Evolutionary conservation across 37 sponge, comb jelly and placozoan species (phyloP).

Genomic region (Ephydatia muelleri): DNA sequence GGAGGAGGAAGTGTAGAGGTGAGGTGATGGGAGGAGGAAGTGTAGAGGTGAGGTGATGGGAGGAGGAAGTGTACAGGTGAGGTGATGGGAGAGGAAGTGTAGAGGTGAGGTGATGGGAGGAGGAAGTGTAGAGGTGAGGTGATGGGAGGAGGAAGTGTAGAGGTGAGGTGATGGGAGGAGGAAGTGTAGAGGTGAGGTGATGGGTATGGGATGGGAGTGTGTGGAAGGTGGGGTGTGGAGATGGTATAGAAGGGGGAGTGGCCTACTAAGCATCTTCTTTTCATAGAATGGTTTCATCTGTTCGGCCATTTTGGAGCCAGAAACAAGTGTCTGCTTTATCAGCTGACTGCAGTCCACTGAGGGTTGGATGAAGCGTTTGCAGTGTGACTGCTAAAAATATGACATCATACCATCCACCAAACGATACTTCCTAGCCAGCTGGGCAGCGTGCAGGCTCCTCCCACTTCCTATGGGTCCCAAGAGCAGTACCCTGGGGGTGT

Average conservation of each 20-base stretch:
- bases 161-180: too few relatives aligned
- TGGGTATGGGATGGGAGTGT: not conserved
- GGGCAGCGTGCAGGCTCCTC: slow-evolving; percentile 80
- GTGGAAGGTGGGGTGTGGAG: not conserved
- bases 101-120: not conserved
- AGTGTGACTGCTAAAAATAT: not conserved
- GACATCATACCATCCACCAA: slow-evolving; percentile 72
- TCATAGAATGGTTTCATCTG: slow-evolving; percentile 88
- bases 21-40: too few relatives aligned
- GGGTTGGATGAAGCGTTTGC: not conserved
- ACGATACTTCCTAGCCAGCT: slow-evolving; percentile 76
- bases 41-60: not conserved
- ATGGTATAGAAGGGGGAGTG: not conserved
- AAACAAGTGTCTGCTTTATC: slow-evolving; percentile 64
- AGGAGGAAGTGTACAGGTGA: too few relatives aligned
- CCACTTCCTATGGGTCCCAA: slow-evolving; percentile 93
- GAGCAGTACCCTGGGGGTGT: slow-evolving; percentile 83
- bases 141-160: too few relatives aligned
- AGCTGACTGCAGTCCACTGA: slow-evolving; percentile 65
- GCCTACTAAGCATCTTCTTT: slow-evolving; percentile 78
- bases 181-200: not conserved
- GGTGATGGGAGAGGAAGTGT: not conserved
- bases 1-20: too few relatives aligned
- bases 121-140: not conserved
- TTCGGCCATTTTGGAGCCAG: slow-evolving; percentile 58